Conservation (phyloP, 2,797 vertebrate genomes). For the Coregonus sp. region DNA sequence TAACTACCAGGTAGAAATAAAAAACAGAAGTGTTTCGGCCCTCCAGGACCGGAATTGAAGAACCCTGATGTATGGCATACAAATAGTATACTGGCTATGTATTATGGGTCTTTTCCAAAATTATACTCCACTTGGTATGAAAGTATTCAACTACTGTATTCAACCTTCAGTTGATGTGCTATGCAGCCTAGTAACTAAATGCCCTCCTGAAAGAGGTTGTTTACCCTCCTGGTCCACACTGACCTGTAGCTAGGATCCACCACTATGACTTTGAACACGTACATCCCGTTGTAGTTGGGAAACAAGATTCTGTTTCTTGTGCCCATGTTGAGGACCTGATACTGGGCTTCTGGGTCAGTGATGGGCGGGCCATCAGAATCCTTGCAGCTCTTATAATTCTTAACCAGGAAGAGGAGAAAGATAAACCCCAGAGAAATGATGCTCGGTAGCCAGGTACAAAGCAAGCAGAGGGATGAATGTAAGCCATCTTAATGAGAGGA, state of each 20-base stretch:
- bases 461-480: background rate
- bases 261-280: conserved; percentile 35
- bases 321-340: conserved; percentile 31
- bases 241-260: conserved; percentile 41
- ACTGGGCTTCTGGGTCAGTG: background rate
- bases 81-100: background rate
- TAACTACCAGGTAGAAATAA: no score
- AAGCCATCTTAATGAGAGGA: background rate
- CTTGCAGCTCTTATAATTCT: conserved; percentile 40
- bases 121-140: background rate
- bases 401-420: background rate
- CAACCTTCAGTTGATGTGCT: background rate
- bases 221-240: background rate
- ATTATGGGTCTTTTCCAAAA: background rate
- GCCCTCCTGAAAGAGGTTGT: background rate
- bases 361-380: conserved; percentile 10
- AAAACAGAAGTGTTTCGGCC: no score
- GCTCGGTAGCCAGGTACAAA: background rate
- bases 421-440: background rate
- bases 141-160: background rate
- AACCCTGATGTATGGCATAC: background rate
- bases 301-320: conserved; percentile 21
- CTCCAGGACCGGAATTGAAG: no score
- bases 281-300: conserved; percentile 39
- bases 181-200: background rate